Conservation (phyloP, 2,888 invertebrate species). For the Keiferia lycopersicella region DNA sequence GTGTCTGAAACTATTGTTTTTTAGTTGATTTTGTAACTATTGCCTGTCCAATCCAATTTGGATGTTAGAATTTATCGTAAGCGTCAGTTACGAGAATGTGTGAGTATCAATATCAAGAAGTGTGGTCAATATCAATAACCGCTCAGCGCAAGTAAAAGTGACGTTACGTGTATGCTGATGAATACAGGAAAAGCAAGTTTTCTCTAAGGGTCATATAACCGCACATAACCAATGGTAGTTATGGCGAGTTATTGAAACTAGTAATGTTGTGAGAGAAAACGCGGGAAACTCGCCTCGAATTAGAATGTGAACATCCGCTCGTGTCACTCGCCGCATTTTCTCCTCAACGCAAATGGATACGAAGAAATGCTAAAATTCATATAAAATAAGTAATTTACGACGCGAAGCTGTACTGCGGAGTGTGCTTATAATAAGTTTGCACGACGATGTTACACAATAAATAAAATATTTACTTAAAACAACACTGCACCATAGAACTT, state of each 20-base stretch:
- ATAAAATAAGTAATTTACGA: not conserved
- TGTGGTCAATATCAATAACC: constrained; percentile 12
- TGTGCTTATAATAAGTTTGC: too few species aligned
- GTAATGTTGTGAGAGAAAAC: constrained; percentile 26
- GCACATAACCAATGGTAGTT: not conserved
- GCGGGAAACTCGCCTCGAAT: constrained; percentile 25
- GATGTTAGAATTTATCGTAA: not conserved
- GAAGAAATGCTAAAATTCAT: not conserved
- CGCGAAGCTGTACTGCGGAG: too few species aligned
- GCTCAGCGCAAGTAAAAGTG: constrained; percentile 28
- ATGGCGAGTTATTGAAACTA: constrained; percentile 8
- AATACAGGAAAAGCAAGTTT: constrained; percentile 24
- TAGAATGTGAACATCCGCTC: constrained; percentile 23
- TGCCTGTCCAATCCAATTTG: not conserved
- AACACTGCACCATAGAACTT: too few species aligned
- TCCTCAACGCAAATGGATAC: not conserved
- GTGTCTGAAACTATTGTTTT: too few species aligned
- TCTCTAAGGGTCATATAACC: constrained; percentile 18
- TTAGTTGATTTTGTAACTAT: too few species aligned
- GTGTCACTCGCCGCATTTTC: constrained; percentile 5
- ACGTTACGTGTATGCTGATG: constrained; percentile 31
- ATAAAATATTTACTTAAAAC: too few species aligned
- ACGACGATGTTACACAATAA: too few species aligned
- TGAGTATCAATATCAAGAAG: not conserved
- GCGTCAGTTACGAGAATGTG: constrained; percentile 7